Evolutionary conservation across 1,140 invertebrate genomes (phyloP), one percentile per base, ranked within the genome.

Genomic region (Pseudoatta argentina): DNA sequence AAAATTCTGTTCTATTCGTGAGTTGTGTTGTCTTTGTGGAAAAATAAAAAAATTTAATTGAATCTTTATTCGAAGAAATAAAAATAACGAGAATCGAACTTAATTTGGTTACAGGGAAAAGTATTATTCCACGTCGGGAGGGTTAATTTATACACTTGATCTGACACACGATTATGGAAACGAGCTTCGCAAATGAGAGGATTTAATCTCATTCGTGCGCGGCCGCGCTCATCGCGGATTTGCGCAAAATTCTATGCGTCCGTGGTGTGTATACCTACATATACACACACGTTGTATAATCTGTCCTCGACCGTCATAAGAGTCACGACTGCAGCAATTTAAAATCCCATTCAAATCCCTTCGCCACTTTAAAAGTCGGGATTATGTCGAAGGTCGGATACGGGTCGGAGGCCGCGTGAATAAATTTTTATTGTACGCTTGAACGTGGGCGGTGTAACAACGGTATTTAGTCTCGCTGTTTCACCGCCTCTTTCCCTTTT

Each of bases 401-500:
- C 69, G 48, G 27, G 10, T n/a, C 27, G 53, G n/a, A 57, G 27
- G 57, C 21, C 59, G 75, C 57, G 39, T 53, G 30, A 72, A 75
- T 78, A 78, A 78, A 64, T 64, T 78, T 66, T 64, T 48, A 78
- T 78, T 48, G 59, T 66, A 14, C 12, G 12, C 3, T 48, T 24
- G 12, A n/a, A 51, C 24, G 75, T 66, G 39, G 59, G 75, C 10
- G 39, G 18, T 63, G 5, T 48, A 51, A 64, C 39, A 48, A 24
- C 59, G 53, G 59, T 59, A 78, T 64, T 78, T 64, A 64, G 59
- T 24, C 12, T 10, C 24, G 16, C 24, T 77, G 21, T 48, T 48
- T 51, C 39, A 21, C 14, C 24, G 39, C 24, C 24, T 64, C 59
- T 30, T 30, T 64, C 39, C 39, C 12, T 12, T 48, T 51, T 6